Percentiles rank a stretch among this genome's conserved stretches.
Evolutionary conservation across 2,797 vertebrate genomes (phyloP).

Genomic region (Spheniscus humboldti): DNA sequence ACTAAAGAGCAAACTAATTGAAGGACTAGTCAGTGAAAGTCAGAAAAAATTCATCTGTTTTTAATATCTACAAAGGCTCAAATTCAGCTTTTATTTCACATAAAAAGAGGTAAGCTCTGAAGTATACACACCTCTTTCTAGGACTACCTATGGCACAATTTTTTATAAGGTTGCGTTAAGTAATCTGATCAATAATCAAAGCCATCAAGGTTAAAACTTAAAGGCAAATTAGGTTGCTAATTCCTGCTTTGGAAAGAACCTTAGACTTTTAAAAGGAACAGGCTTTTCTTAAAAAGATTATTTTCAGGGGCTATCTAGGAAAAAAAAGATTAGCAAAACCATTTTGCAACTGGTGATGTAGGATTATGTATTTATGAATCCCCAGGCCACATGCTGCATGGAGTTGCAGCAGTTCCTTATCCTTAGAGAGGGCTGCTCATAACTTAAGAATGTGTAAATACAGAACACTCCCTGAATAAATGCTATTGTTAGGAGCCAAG

Average conservation of each 20-base stretch:
- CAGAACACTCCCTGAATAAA: background rate
- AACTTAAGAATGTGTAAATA: background rate
- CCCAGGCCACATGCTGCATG: background rate
- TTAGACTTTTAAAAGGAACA: background rate
- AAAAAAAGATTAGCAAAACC: background rate
- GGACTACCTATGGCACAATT: background rate
- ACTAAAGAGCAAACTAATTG: conserved; percentile 49
- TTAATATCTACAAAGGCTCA: conserved; percentile 27
- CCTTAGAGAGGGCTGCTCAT: background rate
- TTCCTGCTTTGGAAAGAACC: background rate
- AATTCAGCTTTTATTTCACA: conserved; percentile 43
- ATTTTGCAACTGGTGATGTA: background rate
- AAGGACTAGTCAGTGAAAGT: conserved; percentile 28
- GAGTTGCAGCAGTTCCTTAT: background rate
- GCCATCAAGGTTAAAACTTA: background rate
- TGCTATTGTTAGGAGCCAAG: background rate
- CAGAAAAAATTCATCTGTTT: conserved; percentile 49
- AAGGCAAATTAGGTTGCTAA: background rate
- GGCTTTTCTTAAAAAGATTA: background rate
- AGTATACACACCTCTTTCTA: background rate
- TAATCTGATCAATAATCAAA: background rate
- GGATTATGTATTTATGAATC: background rate
- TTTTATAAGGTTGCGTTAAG: background rate
- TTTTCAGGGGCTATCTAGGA: background rate
- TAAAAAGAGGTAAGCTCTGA: background rate